A percentile compares a stretch with the other conserved stretches of the same genome.
Conservation (phyloP, 2,797 vertebrate genomes). For the Leptatherina wallacei region DNA sequence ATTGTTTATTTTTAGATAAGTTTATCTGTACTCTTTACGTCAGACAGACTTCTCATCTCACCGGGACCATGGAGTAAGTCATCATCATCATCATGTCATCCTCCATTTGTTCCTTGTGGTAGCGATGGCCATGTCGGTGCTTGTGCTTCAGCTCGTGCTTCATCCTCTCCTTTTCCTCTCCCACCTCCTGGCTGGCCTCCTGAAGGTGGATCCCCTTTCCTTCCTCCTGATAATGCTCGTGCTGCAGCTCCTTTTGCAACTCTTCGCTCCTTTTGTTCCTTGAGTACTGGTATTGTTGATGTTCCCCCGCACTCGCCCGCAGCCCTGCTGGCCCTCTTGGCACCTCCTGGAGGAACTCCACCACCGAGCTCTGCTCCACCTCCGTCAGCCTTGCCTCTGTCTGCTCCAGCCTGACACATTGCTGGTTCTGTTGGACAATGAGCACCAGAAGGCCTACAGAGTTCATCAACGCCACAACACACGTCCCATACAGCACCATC, state of each 20-base stretch:
- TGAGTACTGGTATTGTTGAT: conserved; percentile 66
- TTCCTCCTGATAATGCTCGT: conserved; percentile 52
- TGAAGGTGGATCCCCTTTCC: conserved; percentile 29
- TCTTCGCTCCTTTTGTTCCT: conserved; percentile 85
- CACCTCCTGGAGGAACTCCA: conserved; percentile 82
- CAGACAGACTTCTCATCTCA: conserved; percentile 73
- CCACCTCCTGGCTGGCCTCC: conserved; percentile 74
- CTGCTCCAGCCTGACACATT: conserved; percentile 77
- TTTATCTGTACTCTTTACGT: background rate
- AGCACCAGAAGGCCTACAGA: conserved; percentile 87
- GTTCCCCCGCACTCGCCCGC: conserved; percentile 15
- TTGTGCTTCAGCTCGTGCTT: conserved; percentile 60
- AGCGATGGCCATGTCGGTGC: conserved; percentile 56
- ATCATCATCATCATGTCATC: conserved; percentile 93
- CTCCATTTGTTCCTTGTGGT: conserved; percentile 77
- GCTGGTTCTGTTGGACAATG: conserved; percentile 87
- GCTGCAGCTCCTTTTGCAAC: conserved; percentile 57
- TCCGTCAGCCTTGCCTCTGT: conserved; percentile 74
- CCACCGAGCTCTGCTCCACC: conserved; percentile 78
- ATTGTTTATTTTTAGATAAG: background rate
- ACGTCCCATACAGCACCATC: conserved; percentile 82
- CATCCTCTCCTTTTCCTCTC: conserved; percentile 61
- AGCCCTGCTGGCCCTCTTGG: conserved; percentile 62
- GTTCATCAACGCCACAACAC: conserved; percentile 84
- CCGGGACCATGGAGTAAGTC: conserved; percentile 98